phyloP scores from a whole-genome alignment of 2,113 vertebrate genomes.

The Pteruthius melanotis region DNA sequence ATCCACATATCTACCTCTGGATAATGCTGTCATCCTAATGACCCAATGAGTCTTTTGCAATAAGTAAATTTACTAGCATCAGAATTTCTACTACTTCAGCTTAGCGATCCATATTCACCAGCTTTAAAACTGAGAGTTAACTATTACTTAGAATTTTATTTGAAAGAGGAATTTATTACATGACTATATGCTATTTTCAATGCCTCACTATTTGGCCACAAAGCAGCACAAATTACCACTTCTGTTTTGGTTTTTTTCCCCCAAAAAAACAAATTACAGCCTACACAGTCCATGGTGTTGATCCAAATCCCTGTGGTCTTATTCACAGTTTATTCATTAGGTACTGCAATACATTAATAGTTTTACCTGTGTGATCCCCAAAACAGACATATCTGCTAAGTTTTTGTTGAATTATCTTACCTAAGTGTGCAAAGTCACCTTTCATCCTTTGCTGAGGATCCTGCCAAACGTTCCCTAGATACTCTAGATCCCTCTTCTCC shows the following conservation, averaged over 20 bases:
- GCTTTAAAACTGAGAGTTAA: neutral
- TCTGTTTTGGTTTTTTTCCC: neutral
- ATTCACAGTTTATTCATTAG: neutral
- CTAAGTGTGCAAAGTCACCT: neutral
- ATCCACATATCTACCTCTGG: accelerated
- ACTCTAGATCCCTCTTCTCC: neutral
- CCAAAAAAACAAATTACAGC: neutral
- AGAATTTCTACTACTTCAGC: neutral
- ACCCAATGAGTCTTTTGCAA: neutral
- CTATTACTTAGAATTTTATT: neutral
- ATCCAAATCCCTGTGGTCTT: neutral
- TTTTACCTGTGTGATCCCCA: neutral
- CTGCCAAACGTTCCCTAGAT: neutral
- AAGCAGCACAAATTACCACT: neutral
- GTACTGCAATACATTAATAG: neutral
- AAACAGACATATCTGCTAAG: neutral
- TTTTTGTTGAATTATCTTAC: neutral
- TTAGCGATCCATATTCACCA: neutral
- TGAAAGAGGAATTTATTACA: neutral
- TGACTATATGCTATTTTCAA: neutral
- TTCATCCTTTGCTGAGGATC: neutral
- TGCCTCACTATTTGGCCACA: neutral
- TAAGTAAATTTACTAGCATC: neutral
- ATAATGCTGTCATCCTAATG: neutral
- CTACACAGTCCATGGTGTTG: neutral